Base-by-base conservation (phyloP, 2,797 vertebrate genomes). In the Chrosomus eos region DNA sequence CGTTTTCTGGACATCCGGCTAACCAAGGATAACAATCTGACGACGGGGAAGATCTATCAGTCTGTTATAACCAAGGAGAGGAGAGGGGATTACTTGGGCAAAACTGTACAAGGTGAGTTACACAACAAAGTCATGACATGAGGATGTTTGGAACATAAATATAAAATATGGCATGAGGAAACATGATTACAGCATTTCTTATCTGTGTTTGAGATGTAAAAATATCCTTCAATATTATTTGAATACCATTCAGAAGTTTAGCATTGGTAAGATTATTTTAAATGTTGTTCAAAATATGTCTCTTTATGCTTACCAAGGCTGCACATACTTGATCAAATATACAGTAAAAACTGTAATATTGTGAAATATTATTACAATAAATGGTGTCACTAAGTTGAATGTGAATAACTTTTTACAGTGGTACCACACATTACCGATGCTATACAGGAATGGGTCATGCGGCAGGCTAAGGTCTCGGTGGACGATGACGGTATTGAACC, bases 351-450 rank as follows among this genome's bases (percentile, higher is more conserved):
- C 26, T 10, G 7, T 72, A 21, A 48, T 11, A 19, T 51, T 73
- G 26, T 73, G 71, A 73, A 31, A 21, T 31, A 21, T 11, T 19
- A 33, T 21, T 51, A 51, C 8, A 21, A 31, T 28, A 38, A 6
- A 43, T 58, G 38, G 26, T 70, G 6, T 68, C 33, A 33, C 4
- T 43, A 18, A 70, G 18, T 36, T 60, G 51, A 78, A 45, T 80
- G 23, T 40, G 18, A 48, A n/a, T 78, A 38, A 18, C 81, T 81
- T 40, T 64, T 62, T 21, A 23, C 86, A 97, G 96, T 97, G 85
- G 96, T 97, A 23, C 96, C 96, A 71, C 96, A 97, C 85, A 97
- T 97, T 92, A 97, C 96, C 11, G 96, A 97, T 86, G 95, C 96
- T 3, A 96, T 97, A 82, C 96, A 97, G 86, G 96, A 97, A 73